Evolutionary conservation across 2,797 vertebrate species (phyloP).

Genomic region (Catostomus latipinnis): DNA sequence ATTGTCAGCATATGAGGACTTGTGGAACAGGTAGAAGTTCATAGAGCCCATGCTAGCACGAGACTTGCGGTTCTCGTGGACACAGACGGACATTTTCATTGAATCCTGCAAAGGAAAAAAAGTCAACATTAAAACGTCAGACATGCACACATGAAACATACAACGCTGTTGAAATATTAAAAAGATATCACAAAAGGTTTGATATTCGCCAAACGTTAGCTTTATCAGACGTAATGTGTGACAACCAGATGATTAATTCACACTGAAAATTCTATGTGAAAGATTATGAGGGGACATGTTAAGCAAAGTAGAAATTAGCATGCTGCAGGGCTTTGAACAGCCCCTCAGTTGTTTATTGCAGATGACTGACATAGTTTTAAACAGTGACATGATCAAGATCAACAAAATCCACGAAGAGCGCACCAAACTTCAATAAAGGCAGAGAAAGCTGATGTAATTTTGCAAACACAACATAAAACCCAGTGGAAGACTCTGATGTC

Average conservation of each 20-base stretch:
- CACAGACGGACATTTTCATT: slow-evolving; percentile 98
- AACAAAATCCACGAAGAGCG: slow-evolving; percentile 45
- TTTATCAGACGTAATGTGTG: not conserved
- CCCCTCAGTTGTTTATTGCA: not conserved
- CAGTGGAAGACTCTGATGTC: slow-evolving; percentile 65
- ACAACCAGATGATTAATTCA: not conserved
- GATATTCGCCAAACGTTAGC: not conserved
- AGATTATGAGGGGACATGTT: not conserved
- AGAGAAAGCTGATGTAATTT: slow-evolving; percentile 57
- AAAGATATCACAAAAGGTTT: not conserved
- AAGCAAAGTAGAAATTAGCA: not conserved
- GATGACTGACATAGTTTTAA: slow-evolving; percentile 23
- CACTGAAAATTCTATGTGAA: not conserved
- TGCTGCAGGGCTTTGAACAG: not conserved
- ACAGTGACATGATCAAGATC: slow-evolving; percentile 46
- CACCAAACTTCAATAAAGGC: slow-evolving; percentile 19
- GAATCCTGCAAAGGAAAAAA: slow-evolving; percentile 80
- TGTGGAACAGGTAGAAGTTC: slow-evolving; percentile 98
- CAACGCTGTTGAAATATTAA: too few relatives aligned
- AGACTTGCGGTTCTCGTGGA: slow-evolving; percentile 98
- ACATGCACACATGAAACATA: not conserved
- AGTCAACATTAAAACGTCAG: not conserved
- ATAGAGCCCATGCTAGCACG: slow-evolving; percentile 95
- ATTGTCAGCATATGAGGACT: slow-evolving; percentile 97
- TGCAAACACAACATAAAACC: slow-evolving; percentile 59